These are phyloP conservation scores for Battus philenor DNA, from an alignment of 1,140 invertebrate species.

Conservation along the genomic window DNA sequence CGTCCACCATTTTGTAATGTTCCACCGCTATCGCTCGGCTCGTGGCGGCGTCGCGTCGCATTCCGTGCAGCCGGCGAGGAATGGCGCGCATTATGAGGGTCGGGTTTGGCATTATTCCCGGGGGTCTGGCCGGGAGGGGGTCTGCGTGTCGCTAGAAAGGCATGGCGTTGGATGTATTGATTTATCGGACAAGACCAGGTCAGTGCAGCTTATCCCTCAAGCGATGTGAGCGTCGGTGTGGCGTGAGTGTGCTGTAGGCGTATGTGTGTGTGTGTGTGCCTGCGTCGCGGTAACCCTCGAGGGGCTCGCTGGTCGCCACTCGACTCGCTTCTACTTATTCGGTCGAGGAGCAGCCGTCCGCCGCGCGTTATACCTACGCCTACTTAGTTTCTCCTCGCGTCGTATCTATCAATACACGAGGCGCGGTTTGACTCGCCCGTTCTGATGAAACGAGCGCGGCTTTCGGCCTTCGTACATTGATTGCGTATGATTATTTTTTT, in stretches of 20 bases:
- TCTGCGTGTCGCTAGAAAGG: constrained; percentile 49
- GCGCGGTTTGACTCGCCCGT: constrained; percentile 59
- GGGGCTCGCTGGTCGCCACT: constrained; percentile 69
- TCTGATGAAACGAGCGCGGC: constrained; percentile 63
- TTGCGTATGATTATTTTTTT: constrained; percentile 67
- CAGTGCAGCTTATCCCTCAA: constrained; percentile 60
- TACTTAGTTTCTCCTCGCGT: constrained; percentile 71
- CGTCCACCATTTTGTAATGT: constrained; percentile 76
- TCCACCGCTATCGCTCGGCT: constrained; percentile 69
- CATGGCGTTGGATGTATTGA: constrained; percentile 67
- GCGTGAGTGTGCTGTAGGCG: constrained; percentile 48
- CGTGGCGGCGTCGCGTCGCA: constrained; percentile 66
- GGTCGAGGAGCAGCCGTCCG: constrained; percentile 65
- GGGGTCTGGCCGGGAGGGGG: constrained; percentile 58
- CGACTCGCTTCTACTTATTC: constrained; percentile 72
- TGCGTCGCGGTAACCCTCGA: constrained; percentile 72
- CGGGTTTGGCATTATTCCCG: constrained; percentile 66
- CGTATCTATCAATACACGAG: constrained; percentile 61
- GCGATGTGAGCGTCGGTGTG: constrained; percentile 59
- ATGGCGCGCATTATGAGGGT: constrained; percentile 59
- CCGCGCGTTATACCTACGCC: constrained; percentile 66
- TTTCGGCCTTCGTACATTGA: constrained; percentile 52
- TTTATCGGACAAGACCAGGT: constrained; percentile 72
- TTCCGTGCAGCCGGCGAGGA: constrained; percentile 63
- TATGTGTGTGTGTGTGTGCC: constrained; percentile 58